Base-by-base conservation (phyloP, 2,113 vertebrate species). In the Cheilinus undulatus region DNA sequence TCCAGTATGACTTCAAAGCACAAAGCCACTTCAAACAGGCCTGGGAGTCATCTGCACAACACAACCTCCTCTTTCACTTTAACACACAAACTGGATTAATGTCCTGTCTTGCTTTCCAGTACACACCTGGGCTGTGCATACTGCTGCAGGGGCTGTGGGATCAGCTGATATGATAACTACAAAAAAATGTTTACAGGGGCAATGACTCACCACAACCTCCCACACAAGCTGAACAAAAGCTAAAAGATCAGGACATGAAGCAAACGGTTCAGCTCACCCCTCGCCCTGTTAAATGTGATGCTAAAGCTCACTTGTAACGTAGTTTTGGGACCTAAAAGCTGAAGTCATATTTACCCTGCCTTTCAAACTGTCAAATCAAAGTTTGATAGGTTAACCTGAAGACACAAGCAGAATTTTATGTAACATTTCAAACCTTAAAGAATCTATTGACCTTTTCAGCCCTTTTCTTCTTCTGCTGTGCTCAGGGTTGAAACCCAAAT, bases 11-110 rank as follows among this genome's bases (percentile, higher is more conserved):
- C 91, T 90, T 92, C 91, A 93, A 92, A 92, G 91, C 78, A 73
- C 53, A 78, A 83, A 85, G 82, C 81, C 76, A 86, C 91, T 92
- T 93, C 91, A 94, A 92, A 93, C 89, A 85, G 81, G 42, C 67
- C 75, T 8, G 7, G 72, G 80, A 89, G 82, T 88, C 82, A 86
- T 45, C 61, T 23, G 52, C 56, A 30, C 19, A 56, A 50, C 51
- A 45, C 62, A 50, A 23, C 26, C 32, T 57, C 63, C 26, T 13
- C 17, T 45, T 51, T 65, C 20, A 27, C 34, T 36, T 38, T 26
- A n/a, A 36, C 42, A 59, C 36, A 57, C 10, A 80, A 26, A 69
- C 34, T 24, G 22, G 69, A 74, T 58, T n/a, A 48, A 64, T 42
- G 30, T 11, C 20, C 6, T 30, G 30, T 42, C 42, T 53, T 52